These are phyloP conservation scores for Neoascia interrupta DNA, from an alignment of 2,888 invertebrate genomes.

Conservation along the genomic window DNA sequence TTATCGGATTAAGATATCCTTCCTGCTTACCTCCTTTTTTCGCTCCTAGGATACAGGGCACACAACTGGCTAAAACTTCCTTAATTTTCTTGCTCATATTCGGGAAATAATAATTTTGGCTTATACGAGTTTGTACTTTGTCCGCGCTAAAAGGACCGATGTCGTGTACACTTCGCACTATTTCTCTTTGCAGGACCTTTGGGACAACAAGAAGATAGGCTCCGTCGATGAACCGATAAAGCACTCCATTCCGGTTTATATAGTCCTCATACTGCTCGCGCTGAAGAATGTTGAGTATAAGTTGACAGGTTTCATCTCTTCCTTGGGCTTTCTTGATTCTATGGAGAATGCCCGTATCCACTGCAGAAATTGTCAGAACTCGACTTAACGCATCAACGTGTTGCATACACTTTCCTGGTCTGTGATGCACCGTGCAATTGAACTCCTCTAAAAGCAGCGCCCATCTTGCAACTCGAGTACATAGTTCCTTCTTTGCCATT, in stretches of 20 bases:
- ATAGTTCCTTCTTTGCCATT: not conserved
- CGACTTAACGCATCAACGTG: slow-evolving; percentile 49
- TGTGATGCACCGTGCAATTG: slow-evolving; percentile 28
- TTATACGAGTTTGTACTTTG: not conserved
- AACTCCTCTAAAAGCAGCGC: slow-evolving; percentile 49
- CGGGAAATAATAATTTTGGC: not conserved
- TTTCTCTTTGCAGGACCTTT: slow-evolving; percentile 29
- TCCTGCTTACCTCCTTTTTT: slow-evolving; percentile 72
- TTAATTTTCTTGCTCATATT: not conserved
- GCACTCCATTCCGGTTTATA: slow-evolving; percentile 3
- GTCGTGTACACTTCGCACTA: not conserved
- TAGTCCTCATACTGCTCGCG: slow-evolving; percentile 12
- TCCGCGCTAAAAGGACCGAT: slow-evolving; percentile 21
- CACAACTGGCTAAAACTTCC: slow-evolving; percentile 17
- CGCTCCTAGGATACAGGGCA: slow-evolving; percentile 28
- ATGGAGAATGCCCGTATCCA: slow-evolving; percentile 3
- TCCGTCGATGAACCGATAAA: slow-evolving; percentile 47
- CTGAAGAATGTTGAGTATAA: slow-evolving; percentile 23
- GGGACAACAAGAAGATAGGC: slow-evolving; percentile 26
- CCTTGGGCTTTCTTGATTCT: slow-evolving; percentile 31
- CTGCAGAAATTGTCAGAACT: not conserved
- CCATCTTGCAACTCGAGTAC: slow-evolving; percentile 44
- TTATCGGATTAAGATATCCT: no score
- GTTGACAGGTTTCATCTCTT: slow-evolving; percentile 33
- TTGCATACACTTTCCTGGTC: slow-evolving; percentile 25